phyloP scores from a whole-genome alignment of 2,113 vertebrate genomes.

The Globicephala melas region DNA sequence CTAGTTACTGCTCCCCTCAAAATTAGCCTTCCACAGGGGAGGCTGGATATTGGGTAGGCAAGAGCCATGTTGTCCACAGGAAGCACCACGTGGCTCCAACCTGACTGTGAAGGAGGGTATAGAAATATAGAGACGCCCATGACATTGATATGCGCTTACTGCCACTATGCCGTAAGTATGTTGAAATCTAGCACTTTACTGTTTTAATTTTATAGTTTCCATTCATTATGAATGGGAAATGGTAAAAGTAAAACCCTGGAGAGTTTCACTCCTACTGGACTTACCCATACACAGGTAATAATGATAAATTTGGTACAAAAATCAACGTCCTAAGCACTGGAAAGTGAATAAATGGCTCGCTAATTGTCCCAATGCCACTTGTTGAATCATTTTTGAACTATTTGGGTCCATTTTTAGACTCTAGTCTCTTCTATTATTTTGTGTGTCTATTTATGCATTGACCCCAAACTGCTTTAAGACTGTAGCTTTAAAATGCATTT shows the following conservation, averaged over 20 bases:
- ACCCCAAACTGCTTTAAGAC: not conserved
- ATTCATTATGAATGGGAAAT: not conserved
- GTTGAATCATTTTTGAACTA: not conserved
- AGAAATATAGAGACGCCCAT: fast-evolving
- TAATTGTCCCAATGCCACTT: not conserved
- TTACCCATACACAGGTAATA: not conserved
- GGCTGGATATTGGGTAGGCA: fast-evolving
- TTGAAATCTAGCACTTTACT: not conserved
- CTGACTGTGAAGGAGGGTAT: not conserved
- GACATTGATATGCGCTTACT: not conserved
- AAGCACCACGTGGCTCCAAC: fast-evolving
- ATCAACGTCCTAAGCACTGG: not conserved
- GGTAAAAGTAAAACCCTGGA: not conserved
- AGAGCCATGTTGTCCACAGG: not conserved
- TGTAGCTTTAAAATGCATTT: not conserved
- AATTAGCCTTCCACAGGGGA: no score
- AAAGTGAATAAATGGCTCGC: not conserved
- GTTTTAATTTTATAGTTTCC: not conserved
- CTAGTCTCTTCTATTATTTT: not conserved
- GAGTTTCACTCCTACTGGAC: not conserved
- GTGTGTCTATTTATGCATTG: not conserved
- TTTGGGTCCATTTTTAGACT: not conserved
- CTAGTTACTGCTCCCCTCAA: not conserved
- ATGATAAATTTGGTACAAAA: not conserved
- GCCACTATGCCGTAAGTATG: fast-evolving